Conservation (phyloP, 1,140 invertebrate species). For the Microplitis demolitor region DNA sequence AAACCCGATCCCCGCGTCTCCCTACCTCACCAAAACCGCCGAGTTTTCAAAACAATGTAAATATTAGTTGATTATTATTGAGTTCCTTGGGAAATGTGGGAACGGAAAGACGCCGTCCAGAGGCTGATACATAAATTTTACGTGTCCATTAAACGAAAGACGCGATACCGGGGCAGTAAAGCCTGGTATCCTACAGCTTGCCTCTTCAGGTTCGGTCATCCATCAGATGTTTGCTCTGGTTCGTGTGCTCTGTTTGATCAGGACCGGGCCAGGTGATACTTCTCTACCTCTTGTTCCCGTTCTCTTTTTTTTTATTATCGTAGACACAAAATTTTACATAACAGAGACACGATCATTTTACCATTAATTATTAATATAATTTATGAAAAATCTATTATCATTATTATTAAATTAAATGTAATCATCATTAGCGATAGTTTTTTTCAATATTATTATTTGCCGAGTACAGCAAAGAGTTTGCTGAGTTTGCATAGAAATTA, state of each 20-base stretch:
- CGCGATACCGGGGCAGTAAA: neutral
- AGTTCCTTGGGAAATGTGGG: conserved; percentile 34
- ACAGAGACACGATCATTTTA: too few relatives aligned
- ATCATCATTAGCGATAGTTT: too few relatives aligned
- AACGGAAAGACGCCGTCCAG: conserved; percentile 38
- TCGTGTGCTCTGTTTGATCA: conserved; percentile 56
- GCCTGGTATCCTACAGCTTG: conserved; percentile 38
- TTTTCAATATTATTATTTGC: conserved; percentile 14
- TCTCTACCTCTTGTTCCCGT: neutral
- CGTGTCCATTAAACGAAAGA: conserved; percentile 26
- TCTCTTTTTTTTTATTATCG: conserved; percentile 29
- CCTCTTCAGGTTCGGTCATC: conserved; percentile 34
- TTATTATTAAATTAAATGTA: too few relatives aligned
- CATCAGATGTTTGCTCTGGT: conserved; percentile 46
- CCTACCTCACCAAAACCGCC: neutral
- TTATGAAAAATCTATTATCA: too few relatives aligned
- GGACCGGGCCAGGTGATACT: conserved; percentile 53
- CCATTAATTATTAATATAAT: too few relatives aligned
- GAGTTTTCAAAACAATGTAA: neutral
- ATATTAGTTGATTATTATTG: neutral
- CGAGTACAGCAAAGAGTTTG: conserved; percentile 21
- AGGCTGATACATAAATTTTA: neutral
- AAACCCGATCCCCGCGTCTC: neutral
- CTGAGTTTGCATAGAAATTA: conserved; percentile 33
- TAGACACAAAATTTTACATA: too few relatives aligned